Conservation (phyloP, 2,888 invertebrate species). For the Slavum lentiscoides region DNA sequence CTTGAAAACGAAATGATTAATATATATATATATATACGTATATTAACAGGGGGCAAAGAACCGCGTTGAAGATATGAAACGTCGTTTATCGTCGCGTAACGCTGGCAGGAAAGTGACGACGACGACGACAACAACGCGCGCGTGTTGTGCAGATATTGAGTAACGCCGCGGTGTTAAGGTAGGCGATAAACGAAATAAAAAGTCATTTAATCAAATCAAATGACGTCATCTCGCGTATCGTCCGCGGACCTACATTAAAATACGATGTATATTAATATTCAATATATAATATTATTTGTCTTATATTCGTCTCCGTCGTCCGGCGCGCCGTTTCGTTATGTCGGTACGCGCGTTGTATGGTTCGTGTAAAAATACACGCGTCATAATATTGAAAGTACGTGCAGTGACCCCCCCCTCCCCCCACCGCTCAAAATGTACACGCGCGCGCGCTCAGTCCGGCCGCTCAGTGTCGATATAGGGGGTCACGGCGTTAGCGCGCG, state of each 20-base stretch:
- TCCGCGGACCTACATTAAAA: too few relatives aligned
- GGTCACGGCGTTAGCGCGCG: not conserved
- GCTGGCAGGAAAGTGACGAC: not conserved
- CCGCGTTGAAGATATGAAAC: not conserved
- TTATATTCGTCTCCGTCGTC: conserved; percentile 15
- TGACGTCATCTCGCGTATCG: conserved; percentile 35
- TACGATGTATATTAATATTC: not conserved
- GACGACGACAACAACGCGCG: not conserved
- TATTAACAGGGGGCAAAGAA: not conserved
- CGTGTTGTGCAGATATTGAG: not conserved
- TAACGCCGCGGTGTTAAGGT: not conserved
- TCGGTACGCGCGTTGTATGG: too few relatives aligned
- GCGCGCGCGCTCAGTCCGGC: too few relatives aligned
- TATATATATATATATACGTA: too few relatives aligned
- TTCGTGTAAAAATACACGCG: not conserved
- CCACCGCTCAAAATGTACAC: too few relatives aligned
- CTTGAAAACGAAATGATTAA: conserved; percentile 36
- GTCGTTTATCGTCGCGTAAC: too few relatives aligned
- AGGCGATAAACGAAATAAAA: not conserved
- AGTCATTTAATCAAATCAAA: not conserved
- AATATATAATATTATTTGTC: too few relatives aligned
- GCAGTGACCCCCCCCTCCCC: not conserved
- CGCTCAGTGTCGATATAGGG: too few relatives aligned
- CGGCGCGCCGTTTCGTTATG: not conserved
- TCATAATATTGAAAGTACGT: not conserved